A percentile compares a stretch with the other conserved stretches of the same genome.
Evolutionary conservation across 2,888 invertebrate genomes (phyloP).

Genomic region (Agrochola macilenta): DNA sequence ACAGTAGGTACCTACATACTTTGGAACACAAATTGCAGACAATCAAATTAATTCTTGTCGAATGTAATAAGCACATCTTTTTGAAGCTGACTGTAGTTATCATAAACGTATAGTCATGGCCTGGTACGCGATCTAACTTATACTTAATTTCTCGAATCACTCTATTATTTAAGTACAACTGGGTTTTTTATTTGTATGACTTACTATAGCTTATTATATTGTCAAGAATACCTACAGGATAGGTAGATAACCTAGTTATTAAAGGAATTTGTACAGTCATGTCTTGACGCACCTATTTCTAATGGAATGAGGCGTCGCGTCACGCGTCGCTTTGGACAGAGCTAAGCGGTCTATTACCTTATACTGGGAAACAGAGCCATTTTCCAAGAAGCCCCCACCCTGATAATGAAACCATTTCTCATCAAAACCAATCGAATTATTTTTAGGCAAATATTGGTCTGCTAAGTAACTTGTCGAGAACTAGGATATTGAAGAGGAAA

Average conservation of each 20-base stretch:
- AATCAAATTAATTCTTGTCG: too few species aligned
- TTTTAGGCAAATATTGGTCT: neutral
- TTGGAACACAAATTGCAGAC: too few species aligned
- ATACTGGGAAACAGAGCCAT: neutral
- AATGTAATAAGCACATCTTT: neutral
- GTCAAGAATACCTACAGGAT: neutral
- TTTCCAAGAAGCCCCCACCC: neutral
- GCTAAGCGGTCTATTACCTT: neutral
- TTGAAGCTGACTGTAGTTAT: neutral
- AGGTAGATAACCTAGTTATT: neutral
- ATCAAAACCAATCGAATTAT: neutral
- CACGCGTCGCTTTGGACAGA: neutral
- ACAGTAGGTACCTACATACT: too few species aligned
- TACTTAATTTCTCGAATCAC: conserved; percentile 32
- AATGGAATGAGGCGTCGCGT: neutral
- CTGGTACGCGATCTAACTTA: conserved; percentile 8
- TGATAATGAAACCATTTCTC: neutral
- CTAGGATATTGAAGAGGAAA: neutral
- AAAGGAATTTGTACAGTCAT: neutral
- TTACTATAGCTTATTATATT: conserved; percentile 1
- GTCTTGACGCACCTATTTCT: neutral
- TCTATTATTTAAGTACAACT: conserved; percentile 7
- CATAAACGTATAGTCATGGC: neutral
- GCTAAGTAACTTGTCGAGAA: neutral
- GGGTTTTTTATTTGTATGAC: conserved; percentile 23